These are phyloP conservation scores for Stegodyphus mimosarum DNA, from an alignment of 1,140 invertebrate genomes.

Conservation along the genomic window DNA sequence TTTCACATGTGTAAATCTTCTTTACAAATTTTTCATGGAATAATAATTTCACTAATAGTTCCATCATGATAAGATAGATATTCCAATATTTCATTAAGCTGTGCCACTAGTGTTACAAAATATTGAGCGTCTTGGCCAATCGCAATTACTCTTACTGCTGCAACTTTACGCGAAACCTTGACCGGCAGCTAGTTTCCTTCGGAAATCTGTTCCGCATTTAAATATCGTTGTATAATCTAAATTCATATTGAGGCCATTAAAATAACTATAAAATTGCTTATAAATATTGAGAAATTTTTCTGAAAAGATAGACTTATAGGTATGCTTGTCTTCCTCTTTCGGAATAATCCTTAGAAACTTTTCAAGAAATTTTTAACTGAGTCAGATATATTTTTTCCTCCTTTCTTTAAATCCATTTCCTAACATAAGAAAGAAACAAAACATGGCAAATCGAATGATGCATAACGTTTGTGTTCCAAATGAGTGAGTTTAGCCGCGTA, in stretches of 20 bases:
- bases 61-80: no score
- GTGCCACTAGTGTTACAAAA: no score
- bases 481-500: neutral
- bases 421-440: constrained; percentile 77
- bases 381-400: neutral
- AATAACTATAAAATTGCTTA: neutral
- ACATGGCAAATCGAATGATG: constrained; percentile 89
- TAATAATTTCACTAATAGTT: no score
- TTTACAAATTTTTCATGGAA: no score
- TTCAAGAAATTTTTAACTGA: neutral
- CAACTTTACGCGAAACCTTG: no score
- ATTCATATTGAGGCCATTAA: neutral
- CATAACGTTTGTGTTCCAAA: constrained; percentile 76
- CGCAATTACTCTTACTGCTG: no score
- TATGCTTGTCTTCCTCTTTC: neutral
- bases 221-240: no score
- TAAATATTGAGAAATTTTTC: neutral
- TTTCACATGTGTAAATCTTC: no score
- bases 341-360: neutral
- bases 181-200: no score
- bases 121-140: no score
- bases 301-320: neutral
- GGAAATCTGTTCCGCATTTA: no score
- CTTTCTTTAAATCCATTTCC: neutral
- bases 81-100: no score